phyloP scores from a whole-genome alignment of 2,888 invertebrate species.

The Anarsia innoxiella region DNA sequence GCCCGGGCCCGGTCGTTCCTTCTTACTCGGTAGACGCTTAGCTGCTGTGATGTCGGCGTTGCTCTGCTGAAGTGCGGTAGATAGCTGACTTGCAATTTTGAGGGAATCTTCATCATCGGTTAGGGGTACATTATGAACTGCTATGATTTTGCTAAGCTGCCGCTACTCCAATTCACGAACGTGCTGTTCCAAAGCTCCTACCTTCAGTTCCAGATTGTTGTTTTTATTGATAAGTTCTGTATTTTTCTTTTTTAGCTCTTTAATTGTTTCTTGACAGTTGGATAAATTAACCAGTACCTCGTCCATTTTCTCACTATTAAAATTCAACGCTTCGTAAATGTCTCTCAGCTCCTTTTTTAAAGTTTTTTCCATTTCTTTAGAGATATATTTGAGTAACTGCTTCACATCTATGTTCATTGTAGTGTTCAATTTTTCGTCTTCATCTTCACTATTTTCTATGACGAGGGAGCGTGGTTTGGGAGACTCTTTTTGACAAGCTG shows the following conservation, averaged over 20 bases:
- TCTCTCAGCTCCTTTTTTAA: slow-evolving; percentile 3
- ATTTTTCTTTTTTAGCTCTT: slow-evolving; percentile 4
- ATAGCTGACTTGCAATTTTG: neutral
- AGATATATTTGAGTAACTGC: neutral
- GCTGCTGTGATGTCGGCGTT: neutral
- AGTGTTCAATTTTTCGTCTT: too few species aligned
- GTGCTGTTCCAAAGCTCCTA: slow-evolving; percentile 17
- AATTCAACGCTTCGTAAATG: neutral
- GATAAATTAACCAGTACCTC: neutral
- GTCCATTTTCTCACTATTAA: slow-evolving; percentile 3
- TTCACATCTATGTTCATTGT: slow-evolving; percentile 7
- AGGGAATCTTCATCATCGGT: neutral
- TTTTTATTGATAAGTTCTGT: slow-evolving; percentile 5
- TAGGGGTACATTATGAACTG: slow-evolving; percentile 11
- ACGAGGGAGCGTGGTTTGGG: too few species aligned
- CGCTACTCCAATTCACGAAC: slow-evolving; percentile 17
- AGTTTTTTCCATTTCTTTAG: slow-evolving; percentile 1
- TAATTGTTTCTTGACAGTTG: neutral
- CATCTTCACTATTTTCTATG: too few species aligned
- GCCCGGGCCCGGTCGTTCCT: neutral
- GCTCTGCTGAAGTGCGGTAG: slow-evolving; percentile 3
- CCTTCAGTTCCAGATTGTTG: slow-evolving; percentile 7
- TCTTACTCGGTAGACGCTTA: neutral
- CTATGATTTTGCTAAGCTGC: slow-evolving; percentile 8
- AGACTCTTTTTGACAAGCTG: too few species aligned